Evolutionary conservation across 2,888 invertebrate genomes (phyloP), one percentile per base, ranked within the genome.

Genomic region (Trichogramma dendrolimi): DNA sequence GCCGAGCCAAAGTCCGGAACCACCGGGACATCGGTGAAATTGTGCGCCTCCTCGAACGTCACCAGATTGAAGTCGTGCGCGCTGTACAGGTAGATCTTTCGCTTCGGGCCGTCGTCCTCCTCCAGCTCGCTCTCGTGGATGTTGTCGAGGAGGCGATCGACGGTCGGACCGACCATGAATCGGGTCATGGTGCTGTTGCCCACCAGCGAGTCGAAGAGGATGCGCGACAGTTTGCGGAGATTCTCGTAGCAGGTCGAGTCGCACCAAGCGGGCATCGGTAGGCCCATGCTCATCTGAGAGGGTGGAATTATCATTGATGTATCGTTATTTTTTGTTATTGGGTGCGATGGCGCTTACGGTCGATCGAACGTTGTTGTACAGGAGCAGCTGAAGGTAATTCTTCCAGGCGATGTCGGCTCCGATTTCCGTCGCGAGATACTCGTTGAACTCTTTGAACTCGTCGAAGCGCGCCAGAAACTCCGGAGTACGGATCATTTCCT

Each of bases 251-350:
- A 7, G 1, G 38, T 6, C 2, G 48, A n/a, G 4, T 48, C 42
- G 38, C 60, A 60, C 60, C 60, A 60, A 4, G 38, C 14, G 5
- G 60, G 60, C 11, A 60, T 14, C 2, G 55, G 55, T 4, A 60
- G 40, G 14, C 49, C 54, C 14, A 54, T 27, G 8, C 39, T 39
- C 6, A 40, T 5, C 58, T 58, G 10, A 40, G 51, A 43, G 3
- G 27, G 27, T 27, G 27, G 27, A 27, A 27, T 27, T 27, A 27
- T 27, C 0, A 27, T 27, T 27, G 3, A 27, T 27, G 0, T 2
- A 27, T 27, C 27, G 27, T 27, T 27, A 1, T 27, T 27, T 27
- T 27, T 27, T 27, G 3, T 27, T 27, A 2, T 2, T 27, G 27
- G 27, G 27, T 27, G 27, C 3, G 2, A 27, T 27, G 27, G 27